Evolutionary conservation across 2,113 vertebrate species (phyloP).

Genomic region (Thinocorus orbignyianus): DNA sequence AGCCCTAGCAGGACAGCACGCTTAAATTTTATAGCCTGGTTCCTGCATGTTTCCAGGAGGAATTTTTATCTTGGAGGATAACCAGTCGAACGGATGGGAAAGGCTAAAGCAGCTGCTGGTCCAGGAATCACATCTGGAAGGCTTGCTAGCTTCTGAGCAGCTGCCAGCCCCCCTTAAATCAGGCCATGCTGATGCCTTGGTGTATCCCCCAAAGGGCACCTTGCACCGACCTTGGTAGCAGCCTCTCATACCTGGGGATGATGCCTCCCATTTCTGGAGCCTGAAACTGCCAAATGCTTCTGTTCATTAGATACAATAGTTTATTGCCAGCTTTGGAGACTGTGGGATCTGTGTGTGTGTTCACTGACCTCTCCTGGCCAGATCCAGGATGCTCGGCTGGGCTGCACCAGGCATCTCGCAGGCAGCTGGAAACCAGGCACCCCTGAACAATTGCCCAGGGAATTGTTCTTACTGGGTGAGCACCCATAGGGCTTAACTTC

Average conservation of each 20-base stretch:
- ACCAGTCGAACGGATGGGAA: background rate
- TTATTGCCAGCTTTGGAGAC: background rate
- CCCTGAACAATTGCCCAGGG: background rate
- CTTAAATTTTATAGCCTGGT: background rate
- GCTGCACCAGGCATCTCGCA: background rate
- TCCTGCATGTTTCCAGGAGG: background rate
- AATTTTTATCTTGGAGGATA: background rate
- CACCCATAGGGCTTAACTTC: rapidly evolving
- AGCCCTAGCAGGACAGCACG: background rate
- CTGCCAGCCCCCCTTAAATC: background rate
- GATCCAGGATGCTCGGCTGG: background rate
- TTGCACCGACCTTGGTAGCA: background rate
- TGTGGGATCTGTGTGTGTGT: background rate
- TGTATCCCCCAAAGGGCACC: background rate
- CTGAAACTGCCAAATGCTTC: background rate
- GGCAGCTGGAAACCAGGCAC: rapidly evolving
- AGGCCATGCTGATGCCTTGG: background rate
- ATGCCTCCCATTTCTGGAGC: background rate
- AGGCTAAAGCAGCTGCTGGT: background rate
- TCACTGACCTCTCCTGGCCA: slow-evolving; percentile 63
- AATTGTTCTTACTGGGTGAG: background rate
- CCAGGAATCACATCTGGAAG: background rate
- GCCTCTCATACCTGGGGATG: background rate
- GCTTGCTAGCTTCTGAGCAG: background rate
- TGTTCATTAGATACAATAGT: background rate